A percentile compares a stretch with the other conserved stretches of the same genome.
These are phyloP conservation scores for Oophaga pumilio DNA, from an alignment of 2,113 vertebrate genomes.

Conservation along the genomic window DNA sequence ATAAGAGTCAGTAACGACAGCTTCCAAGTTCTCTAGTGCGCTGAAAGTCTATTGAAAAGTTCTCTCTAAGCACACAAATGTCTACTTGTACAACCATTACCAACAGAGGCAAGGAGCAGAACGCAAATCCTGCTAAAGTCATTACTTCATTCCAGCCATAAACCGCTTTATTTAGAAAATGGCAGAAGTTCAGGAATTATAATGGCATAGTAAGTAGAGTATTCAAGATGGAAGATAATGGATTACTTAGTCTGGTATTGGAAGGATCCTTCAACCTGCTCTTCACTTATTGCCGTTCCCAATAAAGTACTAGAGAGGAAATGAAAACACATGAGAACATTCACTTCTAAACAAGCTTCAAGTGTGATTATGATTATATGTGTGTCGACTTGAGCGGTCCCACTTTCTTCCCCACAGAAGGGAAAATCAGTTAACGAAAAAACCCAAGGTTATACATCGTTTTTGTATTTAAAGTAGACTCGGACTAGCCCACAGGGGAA, in stretches of 20 bases:
- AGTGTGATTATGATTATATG: background rate
- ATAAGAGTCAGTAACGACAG: no score
- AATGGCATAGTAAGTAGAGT: background rate
- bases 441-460: no score
- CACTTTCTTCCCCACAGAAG: background rate
- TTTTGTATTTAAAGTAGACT: no score
- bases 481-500: no score
- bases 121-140: background rate
- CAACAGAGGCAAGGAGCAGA: background rate
- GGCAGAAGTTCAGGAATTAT: conserved; percentile 15
- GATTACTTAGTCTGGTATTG: background rate
- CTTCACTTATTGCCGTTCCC: background rate
- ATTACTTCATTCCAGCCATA: conserved; percentile 5
- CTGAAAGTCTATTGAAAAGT: background rate
- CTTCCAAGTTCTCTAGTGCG: background rate
- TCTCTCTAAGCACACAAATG: background rate
- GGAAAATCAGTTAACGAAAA: background rate
- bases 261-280: background rate
- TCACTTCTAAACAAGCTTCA: background rate
- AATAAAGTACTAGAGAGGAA: background rate
- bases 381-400: background rate
- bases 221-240: background rate
- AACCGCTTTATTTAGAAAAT: background rate
- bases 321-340: background rate
- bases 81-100: background rate